These are phyloP conservation scores for Ochropacha duplaris DNA, from an alignment of 2,888 invertebrate species.

Conservation along the genomic window DNA sequence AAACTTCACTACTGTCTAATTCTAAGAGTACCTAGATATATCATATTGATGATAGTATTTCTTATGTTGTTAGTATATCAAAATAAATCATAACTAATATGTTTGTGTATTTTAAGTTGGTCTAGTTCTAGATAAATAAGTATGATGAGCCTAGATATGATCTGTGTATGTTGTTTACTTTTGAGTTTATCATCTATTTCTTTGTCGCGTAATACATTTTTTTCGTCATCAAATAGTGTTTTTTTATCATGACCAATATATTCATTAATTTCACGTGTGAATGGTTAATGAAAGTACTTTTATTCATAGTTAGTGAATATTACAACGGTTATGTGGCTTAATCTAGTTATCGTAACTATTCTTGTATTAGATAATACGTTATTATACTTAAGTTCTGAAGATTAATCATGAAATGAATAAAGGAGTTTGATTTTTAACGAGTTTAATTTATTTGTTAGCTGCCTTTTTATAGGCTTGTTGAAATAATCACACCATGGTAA, in stretches of 20 bases:
- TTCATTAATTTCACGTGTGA: conserved; percentile 33
- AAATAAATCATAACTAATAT: background rate
- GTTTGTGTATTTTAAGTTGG: background rate
- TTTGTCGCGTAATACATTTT: background rate
- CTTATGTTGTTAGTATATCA: background rate
- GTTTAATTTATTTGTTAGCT: background rate
- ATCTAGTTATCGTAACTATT: conserved; percentile 33
- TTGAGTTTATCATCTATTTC: background rate
- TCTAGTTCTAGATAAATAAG: background rate
- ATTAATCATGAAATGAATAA: conserved; percentile 50
- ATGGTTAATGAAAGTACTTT: conserved; percentile 22
- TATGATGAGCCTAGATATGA: background rate
- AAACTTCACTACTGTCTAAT: conserved; percentile 5
- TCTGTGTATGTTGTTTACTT: background rate
- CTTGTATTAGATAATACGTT: conserved; percentile 61
- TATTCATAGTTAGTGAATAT: conserved; percentile 29
- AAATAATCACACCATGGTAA: too few relatives aligned
- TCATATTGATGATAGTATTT: background rate
- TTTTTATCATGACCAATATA: conserved; percentile 7
- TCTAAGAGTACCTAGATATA: conserved; percentile 11
- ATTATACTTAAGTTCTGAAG: conserved; percentile 46
- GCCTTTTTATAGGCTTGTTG: too few relatives aligned
- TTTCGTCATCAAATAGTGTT: background rate
- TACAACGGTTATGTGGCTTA: conserved; percentile 27
- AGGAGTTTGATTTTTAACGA: conserved; percentile 32